Evolutionary conservation across 1,140 invertebrate species (phyloP).

Genomic region (Drosophila arawakana): DNA sequence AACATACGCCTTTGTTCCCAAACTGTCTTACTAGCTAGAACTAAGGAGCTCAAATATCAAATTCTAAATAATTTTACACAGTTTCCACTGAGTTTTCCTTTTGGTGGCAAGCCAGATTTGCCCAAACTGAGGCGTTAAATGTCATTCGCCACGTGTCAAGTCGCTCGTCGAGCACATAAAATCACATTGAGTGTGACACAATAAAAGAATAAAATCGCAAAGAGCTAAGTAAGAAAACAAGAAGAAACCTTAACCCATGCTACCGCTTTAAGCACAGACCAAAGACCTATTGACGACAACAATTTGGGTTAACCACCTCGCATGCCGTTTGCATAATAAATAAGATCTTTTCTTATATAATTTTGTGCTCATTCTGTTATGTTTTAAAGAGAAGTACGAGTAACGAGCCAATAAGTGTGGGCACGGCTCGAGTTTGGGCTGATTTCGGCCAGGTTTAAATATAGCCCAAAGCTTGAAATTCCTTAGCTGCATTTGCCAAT

Average conservation of each 20-base stretch:
- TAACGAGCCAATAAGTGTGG: conserved; percentile 74
- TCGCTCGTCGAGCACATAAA: conserved; percentile 5
- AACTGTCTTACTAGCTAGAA: no score
- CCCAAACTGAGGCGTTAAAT: neutral
- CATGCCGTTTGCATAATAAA: conserved; percentile 79
- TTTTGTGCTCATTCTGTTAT: conserved; percentile 1
- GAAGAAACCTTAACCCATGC: neutral
- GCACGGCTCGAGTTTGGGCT: conserved; percentile 61
- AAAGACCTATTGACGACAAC: conserved; percentile 79
- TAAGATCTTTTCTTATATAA: conserved; percentile 36
- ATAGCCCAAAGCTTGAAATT: conserved; percentile 38
- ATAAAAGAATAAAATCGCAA: conserved; percentile 53
- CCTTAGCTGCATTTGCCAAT: conserved; percentile 13
- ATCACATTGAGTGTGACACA: conserved; percentile 18
- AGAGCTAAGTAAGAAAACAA: conserved; percentile 34
- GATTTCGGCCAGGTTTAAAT: conserved; percentile 65
- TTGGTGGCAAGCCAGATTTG: neutral
- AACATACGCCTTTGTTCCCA: no score
- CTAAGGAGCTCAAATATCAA: no score
- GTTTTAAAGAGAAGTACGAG: conserved; percentile 35
- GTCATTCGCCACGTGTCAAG: neutral
- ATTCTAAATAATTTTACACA: no score
- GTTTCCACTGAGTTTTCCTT: neutral
- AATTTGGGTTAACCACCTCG: conserved; percentile 78
- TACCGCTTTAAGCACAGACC: conserved; percentile 25